These are phyloP conservation scores for Neopelma chrysocephalum DNA, from an alignment of 2,797 vertebrate genomes.

Conservation along the genomic window DNA sequence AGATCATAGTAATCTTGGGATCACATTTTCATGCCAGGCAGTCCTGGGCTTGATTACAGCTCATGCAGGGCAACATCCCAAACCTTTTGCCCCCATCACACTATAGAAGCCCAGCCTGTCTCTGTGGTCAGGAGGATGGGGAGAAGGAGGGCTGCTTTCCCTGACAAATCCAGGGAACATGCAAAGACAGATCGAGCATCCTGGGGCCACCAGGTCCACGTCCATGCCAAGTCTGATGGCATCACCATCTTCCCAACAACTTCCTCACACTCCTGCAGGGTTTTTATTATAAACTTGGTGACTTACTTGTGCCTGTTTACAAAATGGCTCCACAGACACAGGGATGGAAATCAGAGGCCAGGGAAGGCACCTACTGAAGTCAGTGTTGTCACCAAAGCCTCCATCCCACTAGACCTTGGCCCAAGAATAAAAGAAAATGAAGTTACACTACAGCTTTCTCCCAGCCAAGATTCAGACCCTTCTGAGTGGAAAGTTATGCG, in stretches of 20 bases:
- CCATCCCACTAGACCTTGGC: not conserved
- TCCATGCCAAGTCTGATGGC: not conserved
- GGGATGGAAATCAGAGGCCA: not conserved
- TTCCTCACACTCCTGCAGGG: not conserved
- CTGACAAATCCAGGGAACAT: not conserved
- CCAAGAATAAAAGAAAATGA: not conserved
- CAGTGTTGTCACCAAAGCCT: not conserved
- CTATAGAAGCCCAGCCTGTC: not conserved
- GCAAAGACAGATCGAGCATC: not conserved
- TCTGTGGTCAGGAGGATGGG: accelerated
- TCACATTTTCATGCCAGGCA: not conserved
- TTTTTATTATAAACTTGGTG: not conserved
- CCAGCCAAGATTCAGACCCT: constrained; percentile 25
- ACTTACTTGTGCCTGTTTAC: not conserved
- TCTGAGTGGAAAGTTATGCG: constrained; percentile 39
- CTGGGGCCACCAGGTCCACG: not conserved
- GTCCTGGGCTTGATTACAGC: not conserved
- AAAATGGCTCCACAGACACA: not conserved
- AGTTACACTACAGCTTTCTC: not conserved
- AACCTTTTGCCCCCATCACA: not conserved
- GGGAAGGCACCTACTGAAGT: not conserved
- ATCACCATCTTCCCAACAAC: not conserved
- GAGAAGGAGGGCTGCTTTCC: not conserved
- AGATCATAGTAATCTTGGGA: not conserved
- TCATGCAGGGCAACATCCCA: not conserved